Evolutionary conservation across 2,113 vertebrate genomes (phyloP), one percentile per base, ranked within the genome.

Genomic region (Hydrochoerus hydrochaeris): DNA sequence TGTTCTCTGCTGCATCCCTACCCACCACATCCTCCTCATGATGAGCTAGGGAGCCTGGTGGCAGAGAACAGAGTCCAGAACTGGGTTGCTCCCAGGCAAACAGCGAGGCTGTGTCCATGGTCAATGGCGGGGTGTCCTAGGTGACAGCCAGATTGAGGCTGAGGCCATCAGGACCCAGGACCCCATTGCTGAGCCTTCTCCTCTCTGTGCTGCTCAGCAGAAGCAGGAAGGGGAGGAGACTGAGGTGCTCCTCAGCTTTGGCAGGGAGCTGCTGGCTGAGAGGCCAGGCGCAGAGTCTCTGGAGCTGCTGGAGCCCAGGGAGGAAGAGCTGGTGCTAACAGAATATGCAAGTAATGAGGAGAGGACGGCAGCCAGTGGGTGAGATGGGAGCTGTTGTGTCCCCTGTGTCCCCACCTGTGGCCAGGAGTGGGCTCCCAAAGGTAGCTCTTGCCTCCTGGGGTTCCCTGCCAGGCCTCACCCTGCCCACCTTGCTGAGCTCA

Each of bases 291-390:
- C 54, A 0, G 95, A 80, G 80, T 93, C 1, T 19, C 86, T 28
- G 2, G 98, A 99, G 69, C 95, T 97, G 52, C 94, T 98, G 46
- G 98, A 99, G 69, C 95, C 97, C 17, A 98, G 98, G 0, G 99
- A 99, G 26, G 99, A 99, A 92, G 99, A 99, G 80, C 98, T 99
- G 57, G 97, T 99, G 11, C 98, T 99, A 28, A 99, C 98, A 0
- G 99, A 99, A 44, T 99, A 99, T 17, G 99, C 99, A 97, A 99
- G 99, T 13, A 99, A 99, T 0, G 99, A 99, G 5, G 99, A 99
- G 86, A 98, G 98, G 58, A 99, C 98, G 83, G 54, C 97, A 95
- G 71, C 71, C 24, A 38, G 81, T 7, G 57, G 98, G 99, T 99
- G 98, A 97, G 98, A 49, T 4, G 3, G 20, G 1, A 0, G 77